phyloP scores from a whole-genome alignment of 1,140 invertebrate species.

The Ruditapes philippinarum region DNA sequence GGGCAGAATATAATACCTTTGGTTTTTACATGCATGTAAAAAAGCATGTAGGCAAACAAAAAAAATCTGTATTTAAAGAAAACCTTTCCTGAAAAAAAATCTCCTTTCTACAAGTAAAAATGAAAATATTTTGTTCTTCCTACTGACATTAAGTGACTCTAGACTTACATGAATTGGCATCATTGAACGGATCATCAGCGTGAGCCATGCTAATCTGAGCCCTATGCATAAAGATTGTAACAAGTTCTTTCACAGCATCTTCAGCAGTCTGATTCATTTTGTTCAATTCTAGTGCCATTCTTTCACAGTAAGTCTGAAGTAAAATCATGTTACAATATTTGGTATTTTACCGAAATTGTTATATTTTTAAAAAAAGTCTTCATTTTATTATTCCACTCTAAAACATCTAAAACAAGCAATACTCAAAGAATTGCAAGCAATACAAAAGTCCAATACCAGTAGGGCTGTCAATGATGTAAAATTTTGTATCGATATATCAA shows the following conservation, averaged over 20 bases:
- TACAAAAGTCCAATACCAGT: too few species aligned
- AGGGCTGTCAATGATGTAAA: too few species aligned
- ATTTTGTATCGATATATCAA: too few species aligned
- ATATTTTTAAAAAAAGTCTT: too few species aligned
- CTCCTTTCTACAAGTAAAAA: neutral
- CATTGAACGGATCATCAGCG: neutral
- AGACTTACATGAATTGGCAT: neutral
- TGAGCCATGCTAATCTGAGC: slow-evolving; percentile 28
- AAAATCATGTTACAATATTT: neutral
- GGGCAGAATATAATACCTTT: too few species aligned
- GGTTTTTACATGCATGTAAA: too few species aligned
- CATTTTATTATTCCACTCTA: too few species aligned
- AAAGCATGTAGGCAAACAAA: too few species aligned
- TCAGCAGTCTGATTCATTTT: slow-evolving; percentile 76
- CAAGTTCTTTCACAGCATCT: slow-evolving; percentile 78
- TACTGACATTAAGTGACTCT: neutral
- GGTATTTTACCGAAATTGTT: too few species aligned
- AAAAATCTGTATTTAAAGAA: too few species aligned
- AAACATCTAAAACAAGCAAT: too few species aligned
- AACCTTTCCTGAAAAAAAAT: neutral
- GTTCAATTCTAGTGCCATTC: slow-evolving; percentile 73
- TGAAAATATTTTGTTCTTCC: neutral
- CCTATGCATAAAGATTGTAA: slow-evolving; percentile 75
- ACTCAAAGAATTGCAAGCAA: too few species aligned
- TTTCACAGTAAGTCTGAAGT: slow-evolving; percentile 65